phyloP scores from a whole-genome alignment of 2,888 invertebrate species.

The Stenolophus ochropezus region DNA sequence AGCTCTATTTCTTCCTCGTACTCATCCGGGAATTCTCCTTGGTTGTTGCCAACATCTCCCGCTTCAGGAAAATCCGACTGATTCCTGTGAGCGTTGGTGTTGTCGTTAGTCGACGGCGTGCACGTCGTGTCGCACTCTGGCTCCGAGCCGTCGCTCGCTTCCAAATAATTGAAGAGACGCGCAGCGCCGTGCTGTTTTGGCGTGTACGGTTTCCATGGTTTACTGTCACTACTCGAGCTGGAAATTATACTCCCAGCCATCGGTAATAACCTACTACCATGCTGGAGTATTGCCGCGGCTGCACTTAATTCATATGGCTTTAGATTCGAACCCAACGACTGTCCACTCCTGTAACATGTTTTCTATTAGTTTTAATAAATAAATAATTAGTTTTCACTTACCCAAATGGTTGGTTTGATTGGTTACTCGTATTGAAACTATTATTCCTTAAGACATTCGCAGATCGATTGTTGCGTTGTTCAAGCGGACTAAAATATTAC shows the following conservation, averaged over 20 bases:
- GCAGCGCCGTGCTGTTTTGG: conserved; percentile 78
- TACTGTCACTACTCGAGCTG: conserved; percentile 48
- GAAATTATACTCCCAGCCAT: conserved; percentile 63
- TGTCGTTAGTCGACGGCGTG: conserved; percentile 70
- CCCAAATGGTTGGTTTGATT: conserved; percentile 69
- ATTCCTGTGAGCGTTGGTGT: conserved; percentile 69
- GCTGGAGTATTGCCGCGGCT: conserved; percentile 70
- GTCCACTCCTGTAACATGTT: conserved; percentile 32
- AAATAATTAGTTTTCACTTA: conserved; percentile 63
- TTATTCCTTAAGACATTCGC: conserved; percentile 73
- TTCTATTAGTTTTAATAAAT: background rate
- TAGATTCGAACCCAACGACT: conserved; percentile 49
- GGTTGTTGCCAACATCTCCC: conserved; percentile 75
- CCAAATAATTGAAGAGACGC: conserved; percentile 83
- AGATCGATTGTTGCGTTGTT: conserved; percentile 78
- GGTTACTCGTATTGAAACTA: conserved; percentile 67
- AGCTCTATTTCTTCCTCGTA: conserved; percentile 72
- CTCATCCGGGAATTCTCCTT: conserved; percentile 68
- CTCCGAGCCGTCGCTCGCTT: conserved; percentile 83
- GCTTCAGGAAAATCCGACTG: conserved; percentile 80
- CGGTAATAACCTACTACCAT: conserved; percentile 70
- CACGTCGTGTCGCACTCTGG: conserved; percentile 73
- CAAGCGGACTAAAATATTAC: conserved; percentile 76
- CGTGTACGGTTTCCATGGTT: conserved; percentile 67
- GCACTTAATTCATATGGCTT: conserved; percentile 67